Conservation (phyloP, 2,797 vertebrate genomes). For the Syngnathus acus region DNA sequence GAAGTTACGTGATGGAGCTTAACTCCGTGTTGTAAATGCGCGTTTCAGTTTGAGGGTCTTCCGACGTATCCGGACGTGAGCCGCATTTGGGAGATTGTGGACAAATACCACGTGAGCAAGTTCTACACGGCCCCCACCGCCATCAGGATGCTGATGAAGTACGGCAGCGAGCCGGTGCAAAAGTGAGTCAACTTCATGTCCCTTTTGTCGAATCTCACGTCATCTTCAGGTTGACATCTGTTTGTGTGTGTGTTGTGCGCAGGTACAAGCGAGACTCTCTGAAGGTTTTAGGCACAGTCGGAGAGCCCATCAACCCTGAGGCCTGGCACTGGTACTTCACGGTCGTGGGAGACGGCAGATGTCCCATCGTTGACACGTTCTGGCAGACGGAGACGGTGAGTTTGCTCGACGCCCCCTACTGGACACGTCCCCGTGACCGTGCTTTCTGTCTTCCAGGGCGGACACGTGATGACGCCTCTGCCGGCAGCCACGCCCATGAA, state of each 20-base stretch:
- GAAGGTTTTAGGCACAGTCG: slow-evolving; percentile 88
- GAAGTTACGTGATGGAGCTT: too few relatives aligned
- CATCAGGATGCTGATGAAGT: slow-evolving; percentile 96
- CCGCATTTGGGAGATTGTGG: slow-evolving; percentile 87
- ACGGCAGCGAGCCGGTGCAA: slow-evolving; percentile 84
- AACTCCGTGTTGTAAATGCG: not conserved
- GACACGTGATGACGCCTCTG: slow-evolving; percentile 89
- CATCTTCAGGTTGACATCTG: not conserved
- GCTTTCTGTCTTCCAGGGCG: slow-evolving; percentile 73
- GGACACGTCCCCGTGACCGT: fast-evolving
- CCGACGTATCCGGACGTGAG: slow-evolving; percentile 87
- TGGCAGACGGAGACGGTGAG: slow-evolving; percentile 96
- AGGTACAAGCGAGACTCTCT: slow-evolving; percentile 85
- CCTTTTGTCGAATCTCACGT: not conserved
- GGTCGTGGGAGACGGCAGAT: slow-evolving; percentile 85
- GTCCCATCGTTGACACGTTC: slow-evolving; percentile 93
- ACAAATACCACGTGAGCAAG: slow-evolving; percentile 91
- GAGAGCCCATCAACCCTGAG: slow-evolving; percentile 95
- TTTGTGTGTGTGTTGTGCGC: not conserved
- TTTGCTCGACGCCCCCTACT: slow-evolving; percentile 13
- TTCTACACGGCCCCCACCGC: slow-evolving; percentile 97
- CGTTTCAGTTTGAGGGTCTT: slow-evolving; percentile 87
- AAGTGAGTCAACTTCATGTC: slow-evolving; percentile 68
- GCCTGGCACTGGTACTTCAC: slow-evolving; percentile 95
- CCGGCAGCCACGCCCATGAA: slow-evolving; percentile 90